phyloP scores from a whole-genome alignment of 2,888 invertebrate genomes.

The Arenicola marina region DNA sequence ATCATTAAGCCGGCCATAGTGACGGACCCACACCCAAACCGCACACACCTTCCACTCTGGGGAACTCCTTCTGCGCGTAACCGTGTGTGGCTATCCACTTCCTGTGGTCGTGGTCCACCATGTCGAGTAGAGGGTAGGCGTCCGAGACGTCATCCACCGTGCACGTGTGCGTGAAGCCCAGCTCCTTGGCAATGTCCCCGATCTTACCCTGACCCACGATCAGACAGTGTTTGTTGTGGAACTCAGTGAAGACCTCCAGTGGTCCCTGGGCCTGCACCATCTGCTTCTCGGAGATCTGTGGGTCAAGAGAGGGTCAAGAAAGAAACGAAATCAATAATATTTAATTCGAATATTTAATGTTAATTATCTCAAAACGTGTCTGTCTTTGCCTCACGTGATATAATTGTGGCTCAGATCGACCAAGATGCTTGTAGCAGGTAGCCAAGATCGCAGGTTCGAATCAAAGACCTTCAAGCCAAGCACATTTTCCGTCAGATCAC shows the following conservation, averaged over 20 bases:
- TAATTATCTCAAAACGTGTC: no score
- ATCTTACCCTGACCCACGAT: conserved; percentile 58
- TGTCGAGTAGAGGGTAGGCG: conserved; percentile 58
- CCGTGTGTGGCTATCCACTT: conserved; percentile 35
- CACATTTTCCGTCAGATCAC: no score
- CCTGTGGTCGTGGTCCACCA: conserved; percentile 59
- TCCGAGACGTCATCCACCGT: conserved; percentile 55
- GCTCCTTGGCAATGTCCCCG: conserved; percentile 56
- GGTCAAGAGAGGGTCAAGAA: no score
- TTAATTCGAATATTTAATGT: no score
- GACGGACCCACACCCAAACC: no score
- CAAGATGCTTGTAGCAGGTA: no score
- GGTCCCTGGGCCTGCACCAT: conserved; percentile 60
- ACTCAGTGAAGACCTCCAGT: conserved; percentile 49
- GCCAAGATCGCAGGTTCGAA: no score
- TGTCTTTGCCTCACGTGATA: no score
- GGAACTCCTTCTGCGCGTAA: conserved; percentile 29
- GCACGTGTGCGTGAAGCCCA: conserved; percentile 56
- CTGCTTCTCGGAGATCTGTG: conserved; percentile 52
- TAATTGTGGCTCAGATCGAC: no score
- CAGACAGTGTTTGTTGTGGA: conserved; percentile 56
- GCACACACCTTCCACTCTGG: conserved; percentile 36
- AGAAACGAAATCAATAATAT: no score
- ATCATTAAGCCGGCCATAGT: no score
- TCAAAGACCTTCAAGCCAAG: no score